A percentile compares a stretch with the other conserved stretches of the same genome.
Conservation (phyloP, 2,113 vertebrate genomes). For the Dromiciops gliroides region DNA sequence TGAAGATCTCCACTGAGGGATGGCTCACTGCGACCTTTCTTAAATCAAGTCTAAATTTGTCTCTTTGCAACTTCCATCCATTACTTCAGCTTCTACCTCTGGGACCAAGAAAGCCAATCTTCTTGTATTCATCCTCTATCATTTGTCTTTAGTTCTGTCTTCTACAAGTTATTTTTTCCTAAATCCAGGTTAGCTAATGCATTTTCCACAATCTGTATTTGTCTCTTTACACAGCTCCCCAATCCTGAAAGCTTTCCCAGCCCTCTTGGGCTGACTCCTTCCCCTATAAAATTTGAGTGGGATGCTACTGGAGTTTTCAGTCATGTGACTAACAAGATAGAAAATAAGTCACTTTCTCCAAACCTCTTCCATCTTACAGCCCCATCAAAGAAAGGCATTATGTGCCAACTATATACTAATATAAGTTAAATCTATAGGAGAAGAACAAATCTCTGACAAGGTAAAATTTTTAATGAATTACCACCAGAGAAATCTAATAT, state of each 20-base stretch:
- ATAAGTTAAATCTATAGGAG: not conserved
- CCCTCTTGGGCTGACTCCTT: not conserved
- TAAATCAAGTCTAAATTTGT: not conserved
- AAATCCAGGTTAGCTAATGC: not conserved
- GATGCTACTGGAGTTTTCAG: not conserved
- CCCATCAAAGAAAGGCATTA: not conserved
- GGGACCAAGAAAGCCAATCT: not conserved
- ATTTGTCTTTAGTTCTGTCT: not conserved
- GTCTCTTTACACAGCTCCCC: not conserved
- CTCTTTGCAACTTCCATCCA: not conserved
- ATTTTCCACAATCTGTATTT: not conserved
- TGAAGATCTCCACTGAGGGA: not conserved
- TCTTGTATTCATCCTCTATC: not conserved
- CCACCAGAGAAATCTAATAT: not conserved
- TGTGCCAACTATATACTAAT: not conserved
- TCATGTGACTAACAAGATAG: not conserved
- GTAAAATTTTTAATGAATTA: not conserved
- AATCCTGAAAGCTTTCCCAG: not conserved
- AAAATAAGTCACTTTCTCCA: not conserved
- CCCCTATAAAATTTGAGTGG: not conserved
- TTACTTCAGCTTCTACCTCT: not conserved
- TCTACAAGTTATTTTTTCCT: not conserved
- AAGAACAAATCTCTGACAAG: not conserved
- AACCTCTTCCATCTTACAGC: not conserved
- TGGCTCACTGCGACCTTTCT: not conserved